A percentile compares a stretch with the other conserved stretches of the same genome.
These are phyloP conservation scores for Pseudomyrmex dendroicus DNA, from an alignment of 1,140 invertebrate species.

Conservation along the genomic window DNA sequence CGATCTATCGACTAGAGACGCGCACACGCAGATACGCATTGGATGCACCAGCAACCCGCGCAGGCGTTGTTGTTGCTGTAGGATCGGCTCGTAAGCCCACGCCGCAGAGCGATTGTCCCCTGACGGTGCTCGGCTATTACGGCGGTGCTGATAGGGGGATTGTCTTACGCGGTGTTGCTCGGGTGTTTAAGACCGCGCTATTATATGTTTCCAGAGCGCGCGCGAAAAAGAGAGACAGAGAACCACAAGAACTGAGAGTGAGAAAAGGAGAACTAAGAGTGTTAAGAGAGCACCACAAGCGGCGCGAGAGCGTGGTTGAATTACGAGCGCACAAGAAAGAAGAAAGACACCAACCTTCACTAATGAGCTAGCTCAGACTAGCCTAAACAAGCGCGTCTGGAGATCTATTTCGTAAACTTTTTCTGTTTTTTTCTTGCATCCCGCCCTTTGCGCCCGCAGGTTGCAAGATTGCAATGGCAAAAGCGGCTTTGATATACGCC, in stretches of 20 bases:
- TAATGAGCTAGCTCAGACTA: constrained; percentile 60
- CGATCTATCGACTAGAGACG: constrained; percentile 61
- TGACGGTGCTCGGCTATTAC: constrained; percentile 66
- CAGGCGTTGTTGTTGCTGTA: constrained; percentile 42
- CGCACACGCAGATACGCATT: constrained; percentile 32
- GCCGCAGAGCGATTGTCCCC: constrained; percentile 68
- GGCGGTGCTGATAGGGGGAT: constrained; percentile 71
- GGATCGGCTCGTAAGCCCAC: constrained; percentile 64
- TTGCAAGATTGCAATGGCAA: constrained; percentile 21
- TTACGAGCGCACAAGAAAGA: constrained; percentile 61
- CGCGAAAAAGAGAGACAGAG: constrained; percentile 8
- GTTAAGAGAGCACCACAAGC: constrained; percentile 58
- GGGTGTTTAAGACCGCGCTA: constrained; percentile 71
- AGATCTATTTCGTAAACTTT: constrained; percentile 36
- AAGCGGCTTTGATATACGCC: constrained; percentile 12
- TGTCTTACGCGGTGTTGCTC: constrained; percentile 71
- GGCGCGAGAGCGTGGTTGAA: constrained; percentile 41
- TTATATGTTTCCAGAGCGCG: constrained; percentile 61
- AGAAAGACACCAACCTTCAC: constrained; percentile 58
- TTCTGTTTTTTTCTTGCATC: background rate
- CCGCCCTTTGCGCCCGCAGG: background rate
- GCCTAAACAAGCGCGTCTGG: constrained; percentile 22
- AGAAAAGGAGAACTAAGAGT: constrained; percentile 16
- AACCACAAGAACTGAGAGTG: background rate
- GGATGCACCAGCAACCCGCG: constrained; percentile 29